Base-by-base conservation (phyloP, 2,888 invertebrate species). In the Acrobeloides nanus region DNA sequence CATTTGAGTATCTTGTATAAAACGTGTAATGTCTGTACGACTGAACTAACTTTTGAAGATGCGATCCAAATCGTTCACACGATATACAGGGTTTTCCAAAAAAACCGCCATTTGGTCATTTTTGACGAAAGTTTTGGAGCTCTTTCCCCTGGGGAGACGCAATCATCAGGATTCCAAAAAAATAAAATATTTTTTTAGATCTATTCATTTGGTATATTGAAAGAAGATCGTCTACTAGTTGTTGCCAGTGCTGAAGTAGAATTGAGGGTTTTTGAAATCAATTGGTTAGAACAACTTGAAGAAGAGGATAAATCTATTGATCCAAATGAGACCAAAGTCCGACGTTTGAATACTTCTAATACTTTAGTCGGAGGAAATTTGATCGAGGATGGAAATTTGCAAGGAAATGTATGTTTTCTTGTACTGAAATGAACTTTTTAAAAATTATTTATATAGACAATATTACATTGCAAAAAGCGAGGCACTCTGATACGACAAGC, bases 231-330 rank as follows among this genome's bases (percentile, higher is more conserved):
- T 38, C 84, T 86, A 65, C 77, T 95, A 64, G 82, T 93, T n/a
- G 86, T 88, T 7, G 93, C 90, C 17, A 84, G 84, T 59, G 82
- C 83, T 54, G 89, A 89, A 73, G 83, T 83, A 59, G 85, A 87
- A 72, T 78, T 95, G 54, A 79, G 84, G 59, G 85, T 92, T 1
- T 93, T 87, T 40, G 56, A 64, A 41, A 38, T 66, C 5, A 45
- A 49, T 8, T 66, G 66, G 62, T 34, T 39, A 33, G 57, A 54
- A 1, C 49, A 54, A 12, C 58, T 63, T 3, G 61, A 54, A 10
- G 75, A 80, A 47, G 79, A 80, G 42, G 80, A 81, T 47, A 25
- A 38, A 47, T 25, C 43, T 51, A 78, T 79, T 56, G 83, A 35
- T n/a, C 29, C 24, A 17, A 26, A 17, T 21, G 24, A 15, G 23